Evolutionary conservation across 1,140 invertebrate species (phyloP).

Genomic region (Pissodes strobi): DNA sequence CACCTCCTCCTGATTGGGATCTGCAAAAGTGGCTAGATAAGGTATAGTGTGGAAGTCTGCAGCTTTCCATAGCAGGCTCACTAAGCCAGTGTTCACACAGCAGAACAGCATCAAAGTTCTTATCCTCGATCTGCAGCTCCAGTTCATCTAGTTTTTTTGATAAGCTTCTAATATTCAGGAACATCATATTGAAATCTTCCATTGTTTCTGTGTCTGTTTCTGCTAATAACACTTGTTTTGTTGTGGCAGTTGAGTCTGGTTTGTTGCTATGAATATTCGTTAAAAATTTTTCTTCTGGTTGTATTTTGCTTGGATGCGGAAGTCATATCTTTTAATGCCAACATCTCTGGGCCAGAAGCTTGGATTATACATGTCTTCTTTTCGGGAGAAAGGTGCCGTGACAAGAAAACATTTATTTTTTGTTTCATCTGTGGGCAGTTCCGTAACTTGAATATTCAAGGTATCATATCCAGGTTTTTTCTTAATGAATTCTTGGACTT

Average conservation of each 20-base stretch:
- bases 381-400: background rate
- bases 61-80: background rate
- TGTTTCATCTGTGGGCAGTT: background rate
- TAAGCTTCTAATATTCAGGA: too few species aligned
- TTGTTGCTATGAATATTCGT: background rate
- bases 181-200: too few species aligned
- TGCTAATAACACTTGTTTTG: background rate
- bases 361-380: too few species aligned
- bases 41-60: background rate
- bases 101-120: background rate
- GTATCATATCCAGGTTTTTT: background rate
- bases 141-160: background rate
- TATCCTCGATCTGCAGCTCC: conserved; percentile 3
- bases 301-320: conserved; percentile 5
- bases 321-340: conserved; percentile 5
- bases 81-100: conserved; percentile 3
- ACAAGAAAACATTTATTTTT: background rate
- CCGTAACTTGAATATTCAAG: conserved; percentile 1
- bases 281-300: background rate
- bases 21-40: background rate
- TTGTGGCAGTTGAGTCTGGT: background rate
- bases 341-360: background rate
- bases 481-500: background rate
- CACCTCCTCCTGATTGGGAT: background rate
- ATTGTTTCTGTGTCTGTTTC: background rate